These are phyloP conservation scores for Columbina picui DNA, from an alignment of 2,113 vertebrate species.

Conservation along the genomic window DNA sequence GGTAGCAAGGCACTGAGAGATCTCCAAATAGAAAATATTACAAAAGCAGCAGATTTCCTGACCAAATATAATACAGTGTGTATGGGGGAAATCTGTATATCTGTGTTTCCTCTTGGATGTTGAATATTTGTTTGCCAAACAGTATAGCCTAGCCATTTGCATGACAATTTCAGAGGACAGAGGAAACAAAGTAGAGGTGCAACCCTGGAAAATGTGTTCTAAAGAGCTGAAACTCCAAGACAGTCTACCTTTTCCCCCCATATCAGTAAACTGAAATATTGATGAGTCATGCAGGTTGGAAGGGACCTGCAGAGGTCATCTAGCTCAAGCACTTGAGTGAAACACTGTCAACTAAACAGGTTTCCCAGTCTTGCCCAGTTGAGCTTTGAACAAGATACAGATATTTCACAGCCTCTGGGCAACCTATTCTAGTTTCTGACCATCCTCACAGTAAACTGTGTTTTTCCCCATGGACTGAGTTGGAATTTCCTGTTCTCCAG, in stretches of 20 bases:
- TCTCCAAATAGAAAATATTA: background rate
- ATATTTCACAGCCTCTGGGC: background rate
- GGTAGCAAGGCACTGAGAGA: background rate
- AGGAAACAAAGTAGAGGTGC: background rate
- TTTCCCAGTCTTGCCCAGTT: background rate
- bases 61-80: background rate
- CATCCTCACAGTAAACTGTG: background rate
- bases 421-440: background rate
- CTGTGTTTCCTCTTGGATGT: background rate
- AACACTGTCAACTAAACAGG: background rate
- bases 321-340: background rate
- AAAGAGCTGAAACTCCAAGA: background rate
- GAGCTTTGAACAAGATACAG: background rate
- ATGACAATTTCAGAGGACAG: background rate
- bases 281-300: background rate
- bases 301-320: background rate
- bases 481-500: background rate
- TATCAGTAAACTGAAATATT: background rate
- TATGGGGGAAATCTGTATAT: background rate
- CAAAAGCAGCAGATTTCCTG: background rate
- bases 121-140: background rate
- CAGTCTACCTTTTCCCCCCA: background rate
- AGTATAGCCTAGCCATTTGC: background rate
- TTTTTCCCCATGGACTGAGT: fast-evolving
- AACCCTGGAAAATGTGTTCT: background rate